Evolutionary conservation across 2,113 vertebrate species (phyloP), one percentile per base, ranked within the genome.

Genomic region (Cyanistes caeruleus): DNA sequence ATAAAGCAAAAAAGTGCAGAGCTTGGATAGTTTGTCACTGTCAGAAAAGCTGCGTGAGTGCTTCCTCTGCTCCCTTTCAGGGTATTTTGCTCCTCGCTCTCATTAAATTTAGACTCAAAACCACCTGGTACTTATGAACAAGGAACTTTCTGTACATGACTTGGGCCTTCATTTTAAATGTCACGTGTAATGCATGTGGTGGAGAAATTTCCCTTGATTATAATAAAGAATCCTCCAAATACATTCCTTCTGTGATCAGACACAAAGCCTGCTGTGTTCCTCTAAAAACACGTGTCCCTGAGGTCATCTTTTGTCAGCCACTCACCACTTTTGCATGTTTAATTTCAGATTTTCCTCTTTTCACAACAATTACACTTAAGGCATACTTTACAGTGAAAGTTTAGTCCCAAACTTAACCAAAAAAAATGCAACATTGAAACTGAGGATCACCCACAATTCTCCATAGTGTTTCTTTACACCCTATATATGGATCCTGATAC

Each of bases 1-100:
- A 84, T 87, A 94, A 96, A 97, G 90, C 78, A 95, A 95, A 68
- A 68, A 83, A 76, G 53, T 60, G 51, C 44, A 79, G 84, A 95
- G 86, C 56, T 86, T 53, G n/a, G 58, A 56, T 48, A 90, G 74
- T 96, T 95, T 65, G 67, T 87, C 77, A 96, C 27, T 83, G 94
- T 93, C 59, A 92, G 41, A 92, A 93, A 73, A 82, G 73, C 83
- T 58, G 76, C 30, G 4, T 69, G 67, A 56, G 68, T 72, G 94
- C 76, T 95, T 96, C 88, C 90, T 46, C 73, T 85, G 53, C 92
- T 95, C 62, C 11, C 39, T 87, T 94, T 87, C 87, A 72, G 58
- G 35, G 31, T 86, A 77, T 87, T 94, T 87, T 73, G 84, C 82
- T 76, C 80, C 62, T 93, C 1, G 0, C 27, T 74, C 72, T 89